These are phyloP conservation scores for Caenorhabditis sp. DNA, from an alignment of 2,888 invertebrate genomes.

Conservation along the genomic window DNA sequence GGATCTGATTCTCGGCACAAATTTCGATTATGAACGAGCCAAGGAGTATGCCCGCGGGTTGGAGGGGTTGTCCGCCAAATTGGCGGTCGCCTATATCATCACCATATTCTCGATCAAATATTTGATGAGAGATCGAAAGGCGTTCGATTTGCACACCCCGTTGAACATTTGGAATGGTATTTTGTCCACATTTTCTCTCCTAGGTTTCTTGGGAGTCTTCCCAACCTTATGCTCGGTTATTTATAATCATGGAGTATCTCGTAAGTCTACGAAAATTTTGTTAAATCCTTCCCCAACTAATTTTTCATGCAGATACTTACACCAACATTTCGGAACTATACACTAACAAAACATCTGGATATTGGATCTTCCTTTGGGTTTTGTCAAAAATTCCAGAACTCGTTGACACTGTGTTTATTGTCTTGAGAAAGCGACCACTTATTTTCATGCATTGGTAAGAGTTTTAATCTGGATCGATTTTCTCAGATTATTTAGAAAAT, in stretches of 20 bases:
- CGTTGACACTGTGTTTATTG: constrained; percentile 68
- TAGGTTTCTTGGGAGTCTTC: constrained; percentile 53
- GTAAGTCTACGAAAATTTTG: too few species aligned
- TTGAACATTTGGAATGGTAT: constrained; percentile 53
- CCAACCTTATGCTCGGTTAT: constrained; percentile 57
- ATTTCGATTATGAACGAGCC: constrained; percentile 58
- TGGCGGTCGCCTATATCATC: constrained; percentile 45
- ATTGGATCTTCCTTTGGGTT: constrained; percentile 68
- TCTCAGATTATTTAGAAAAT: too few species aligned
- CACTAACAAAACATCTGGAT: constrained; percentile 57
- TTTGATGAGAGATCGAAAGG: constrained; percentile 52
- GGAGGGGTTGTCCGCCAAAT: constrained; percentile 51
- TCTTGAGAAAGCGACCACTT: constrained; percentile 64
- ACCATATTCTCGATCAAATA: constrained; percentile 47
- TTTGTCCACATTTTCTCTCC: constrained; percentile 41
- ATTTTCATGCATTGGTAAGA: constrained; percentile 62
- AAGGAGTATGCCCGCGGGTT: constrained; percentile 59
- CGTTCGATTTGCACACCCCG: constrained; percentile 44
- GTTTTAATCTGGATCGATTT: too few species aligned
- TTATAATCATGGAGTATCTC: constrained; percentile 48
- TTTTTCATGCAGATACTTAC: constrained; percentile 55
- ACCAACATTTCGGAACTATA: constrained; percentile 60
- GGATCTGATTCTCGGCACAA: constrained; percentile 40
- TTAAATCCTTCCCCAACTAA: too few species aligned
- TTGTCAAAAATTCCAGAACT: constrained; percentile 68